Evolutionary conservation across 2,797 vertebrate genomes (phyloP).

Genomic region (Acipenser transmontanus): DNA sequence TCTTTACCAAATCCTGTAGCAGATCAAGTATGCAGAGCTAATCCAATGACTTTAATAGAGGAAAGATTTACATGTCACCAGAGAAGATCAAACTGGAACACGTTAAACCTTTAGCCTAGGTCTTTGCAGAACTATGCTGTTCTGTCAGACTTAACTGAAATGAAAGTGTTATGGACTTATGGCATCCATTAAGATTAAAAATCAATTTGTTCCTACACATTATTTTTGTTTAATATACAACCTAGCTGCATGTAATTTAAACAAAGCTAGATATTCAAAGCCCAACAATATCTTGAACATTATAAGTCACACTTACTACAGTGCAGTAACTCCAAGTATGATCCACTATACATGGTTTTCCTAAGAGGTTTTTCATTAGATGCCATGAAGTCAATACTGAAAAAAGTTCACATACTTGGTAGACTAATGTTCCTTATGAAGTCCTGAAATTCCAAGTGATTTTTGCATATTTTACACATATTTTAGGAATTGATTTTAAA

Average conservation of each 20-base stretch:
- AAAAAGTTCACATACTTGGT: too few species aligned
- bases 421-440: too few species aligned
- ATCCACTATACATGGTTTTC: neutral
- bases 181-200: constrained; percentile 11
- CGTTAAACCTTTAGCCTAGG: constrained; percentile 23
- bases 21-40: constrained; percentile 51
- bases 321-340: neutral
- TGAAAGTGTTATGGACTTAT: constrained; percentile 16
- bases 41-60: constrained; percentile 50
- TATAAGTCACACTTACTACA: neutral
- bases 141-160: constrained; percentile 5
- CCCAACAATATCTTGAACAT: too few species aligned
- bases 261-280: neutral
- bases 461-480: too few species aligned
- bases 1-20: constrained; percentile 57
- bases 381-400: too few species aligned
- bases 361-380: too few species aligned
- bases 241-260: neutral
- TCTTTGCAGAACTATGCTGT: constrained; percentile 7
- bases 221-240: neutral
- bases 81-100: constrained; percentile 34
- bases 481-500: too few species aligned
- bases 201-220: constrained; percentile 2
- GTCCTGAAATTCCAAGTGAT: too few species aligned
- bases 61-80: constrained; percentile 29